Evolutionary conservation across 2,797 vertebrate genomes (phyloP).

Genomic region (Lacerta agilis): DNA sequence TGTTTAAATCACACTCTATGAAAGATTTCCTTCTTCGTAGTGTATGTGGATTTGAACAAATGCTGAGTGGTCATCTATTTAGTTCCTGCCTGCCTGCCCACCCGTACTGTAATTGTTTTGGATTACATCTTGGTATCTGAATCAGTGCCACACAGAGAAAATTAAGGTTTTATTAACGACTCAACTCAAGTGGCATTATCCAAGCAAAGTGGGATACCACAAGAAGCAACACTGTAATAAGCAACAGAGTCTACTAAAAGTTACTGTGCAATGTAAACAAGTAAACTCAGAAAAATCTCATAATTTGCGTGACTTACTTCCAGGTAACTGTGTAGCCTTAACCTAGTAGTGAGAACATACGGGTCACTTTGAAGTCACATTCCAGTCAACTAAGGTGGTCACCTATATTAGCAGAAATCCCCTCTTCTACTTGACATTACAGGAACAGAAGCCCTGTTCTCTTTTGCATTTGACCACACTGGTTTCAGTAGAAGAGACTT

Average conservation of each 20-base stretch:
- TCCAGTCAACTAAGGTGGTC: neutral
- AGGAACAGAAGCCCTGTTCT: no score
- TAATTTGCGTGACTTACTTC: no score
- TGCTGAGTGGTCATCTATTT: slow-evolving; percentile 9
- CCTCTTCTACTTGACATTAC: no score
- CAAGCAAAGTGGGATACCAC: neutral
- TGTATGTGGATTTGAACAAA: slow-evolving; percentile 18
- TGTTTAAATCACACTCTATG: slow-evolving; percentile 41
- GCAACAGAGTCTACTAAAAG: neutral
- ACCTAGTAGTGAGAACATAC: slow-evolving; percentile 16
- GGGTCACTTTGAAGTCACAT: neutral
- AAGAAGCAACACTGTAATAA: slow-evolving; percentile 26
- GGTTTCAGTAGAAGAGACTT: neutral
- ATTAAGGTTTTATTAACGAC: slow-evolving; percentile 6
- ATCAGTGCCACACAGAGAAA: neutral
- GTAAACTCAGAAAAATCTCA: no score
- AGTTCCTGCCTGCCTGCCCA: slow-evolving; percentile 9
- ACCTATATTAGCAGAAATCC: no score
- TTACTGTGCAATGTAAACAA: neutral
- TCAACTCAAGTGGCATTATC: neutral
- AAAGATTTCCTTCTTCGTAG: slow-evolving; percentile 3
- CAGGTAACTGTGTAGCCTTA: neutral
- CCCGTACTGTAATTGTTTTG: neutral
- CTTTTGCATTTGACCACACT: no score
- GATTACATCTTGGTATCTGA: slow-evolving; percentile 7